These are phyloP conservation scores for Nebria ingens DNA, from an alignment of 1,140 invertebrate genomes.

Conservation along the genomic window DNA sequence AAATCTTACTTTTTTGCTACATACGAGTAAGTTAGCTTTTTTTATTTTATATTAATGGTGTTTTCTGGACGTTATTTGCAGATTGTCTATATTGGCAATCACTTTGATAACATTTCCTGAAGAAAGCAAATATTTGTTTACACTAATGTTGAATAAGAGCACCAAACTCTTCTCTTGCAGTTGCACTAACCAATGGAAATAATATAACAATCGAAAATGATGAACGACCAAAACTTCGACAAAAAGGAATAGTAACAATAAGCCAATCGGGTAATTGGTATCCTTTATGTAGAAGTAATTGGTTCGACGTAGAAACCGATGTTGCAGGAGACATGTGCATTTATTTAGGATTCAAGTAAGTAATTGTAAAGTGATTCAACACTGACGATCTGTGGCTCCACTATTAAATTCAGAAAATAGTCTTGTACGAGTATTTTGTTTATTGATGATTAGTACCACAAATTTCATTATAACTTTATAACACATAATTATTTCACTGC, in stretches of 20 bases:
- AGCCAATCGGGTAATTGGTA: constrained; percentile 47
- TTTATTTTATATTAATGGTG: too few species aligned
- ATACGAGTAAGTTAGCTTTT: too few species aligned
- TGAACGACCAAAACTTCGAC: constrained; percentile 42
- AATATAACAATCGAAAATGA: constrained; percentile 46
- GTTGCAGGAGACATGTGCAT: constrained; percentile 42
- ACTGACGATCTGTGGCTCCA: too few species aligned
- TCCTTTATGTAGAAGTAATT: constrained; percentile 43
- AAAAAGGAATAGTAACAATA: constrained; percentile 47
- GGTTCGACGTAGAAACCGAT: constrained; percentile 27
- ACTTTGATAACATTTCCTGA: constrained; percentile 9
- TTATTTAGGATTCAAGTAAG: constrained; percentile 47
- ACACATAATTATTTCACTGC: too few species aligned
- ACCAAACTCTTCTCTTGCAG: constrained; percentile 43
- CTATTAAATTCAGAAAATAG: too few species aligned
- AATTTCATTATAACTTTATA: too few species aligned
- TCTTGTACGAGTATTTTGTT: too few species aligned
- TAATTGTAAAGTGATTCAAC: constrained; percentile 24
- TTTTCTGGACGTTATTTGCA: too few species aligned
- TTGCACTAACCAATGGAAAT: constrained; percentile 50
- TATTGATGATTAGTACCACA: too few species aligned
- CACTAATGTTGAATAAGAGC: neutral
- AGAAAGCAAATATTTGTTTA: neutral
- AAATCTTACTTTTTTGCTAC: too few species aligned
- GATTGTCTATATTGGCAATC: too few species aligned